phyloP scores from a whole-genome alignment of 2,113 vertebrate species.

The Microtus oregoni region DNA sequence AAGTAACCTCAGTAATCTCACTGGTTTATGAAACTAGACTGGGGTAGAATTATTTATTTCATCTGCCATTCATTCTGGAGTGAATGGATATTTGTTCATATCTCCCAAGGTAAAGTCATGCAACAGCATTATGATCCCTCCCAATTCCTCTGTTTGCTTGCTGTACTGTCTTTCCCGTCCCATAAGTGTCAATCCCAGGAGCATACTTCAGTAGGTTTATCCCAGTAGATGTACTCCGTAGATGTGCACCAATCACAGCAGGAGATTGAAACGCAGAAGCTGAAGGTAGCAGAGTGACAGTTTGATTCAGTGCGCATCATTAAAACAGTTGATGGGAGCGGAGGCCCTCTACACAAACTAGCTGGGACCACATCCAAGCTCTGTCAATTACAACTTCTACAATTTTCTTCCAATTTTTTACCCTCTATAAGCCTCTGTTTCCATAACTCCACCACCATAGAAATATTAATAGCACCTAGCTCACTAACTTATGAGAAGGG shows the following conservation, averaged over 20 bases:
- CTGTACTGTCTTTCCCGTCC: neutral
- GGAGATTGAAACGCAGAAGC: neutral
- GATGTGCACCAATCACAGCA: neutral
- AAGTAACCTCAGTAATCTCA: neutral
- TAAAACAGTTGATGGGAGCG: neutral
- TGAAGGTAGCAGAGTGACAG: neutral
- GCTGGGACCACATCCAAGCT: neutral
- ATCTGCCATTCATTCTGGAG: neutral
- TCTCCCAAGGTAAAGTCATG: neutral
- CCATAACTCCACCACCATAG: neutral
- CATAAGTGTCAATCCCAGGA: no score
- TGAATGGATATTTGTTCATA: neutral
- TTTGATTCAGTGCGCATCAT: neutral
- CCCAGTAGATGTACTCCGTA: neutral
- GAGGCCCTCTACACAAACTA: neutral
- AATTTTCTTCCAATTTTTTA: neutral
- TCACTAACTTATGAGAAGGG: neutral
- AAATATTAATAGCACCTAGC: neutral
- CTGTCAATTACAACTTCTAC: neutral
- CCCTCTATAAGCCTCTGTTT: neutral
- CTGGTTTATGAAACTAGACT: neutral
- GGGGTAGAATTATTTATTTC: neutral
- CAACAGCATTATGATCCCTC: neutral
- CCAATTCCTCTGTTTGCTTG: neutral
- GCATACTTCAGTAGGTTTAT: neutral